Percentiles rank a stretch among this genome's conserved stretches.
Conservation (phyloP, 2,797 vertebrate genomes). For the Craterocephalus amniculus region DNA sequence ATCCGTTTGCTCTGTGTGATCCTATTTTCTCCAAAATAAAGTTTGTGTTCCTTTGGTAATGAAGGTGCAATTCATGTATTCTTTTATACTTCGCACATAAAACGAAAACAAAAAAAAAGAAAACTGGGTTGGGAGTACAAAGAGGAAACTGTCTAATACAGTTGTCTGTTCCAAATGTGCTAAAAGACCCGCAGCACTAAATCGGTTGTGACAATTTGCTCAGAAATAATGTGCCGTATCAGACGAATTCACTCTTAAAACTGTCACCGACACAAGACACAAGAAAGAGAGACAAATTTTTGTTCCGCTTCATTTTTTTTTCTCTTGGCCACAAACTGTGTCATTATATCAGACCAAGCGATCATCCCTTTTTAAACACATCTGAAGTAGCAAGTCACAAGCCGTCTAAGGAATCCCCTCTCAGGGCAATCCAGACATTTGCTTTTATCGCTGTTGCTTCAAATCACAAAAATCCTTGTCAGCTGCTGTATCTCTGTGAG, state of each 20-base stretch:
- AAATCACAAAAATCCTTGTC: slow-evolving; percentile 36
- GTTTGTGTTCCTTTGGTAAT: no score
- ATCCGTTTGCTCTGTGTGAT: not conserved
- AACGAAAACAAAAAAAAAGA: no score
- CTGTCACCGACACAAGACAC: slow-evolving; percentile 38
- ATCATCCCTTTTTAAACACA: slow-evolving; percentile 48
- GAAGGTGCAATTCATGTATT: no score
- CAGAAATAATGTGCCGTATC: slow-evolving; percentile 14
- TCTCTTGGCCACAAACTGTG: slow-evolving; percentile 31
- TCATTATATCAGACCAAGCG: slow-evolving; percentile 47
- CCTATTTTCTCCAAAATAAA: not conserved
- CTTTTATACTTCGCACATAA: slow-evolving; percentile 5
- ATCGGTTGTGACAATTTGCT: slow-evolving; percentile 37
- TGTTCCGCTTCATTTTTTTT: slow-evolving; percentile 22
- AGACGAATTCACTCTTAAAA: slow-evolving; percentile 33
- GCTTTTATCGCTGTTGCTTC: slow-evolving; percentile 44
- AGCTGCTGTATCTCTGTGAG: slow-evolving; percentile 45
- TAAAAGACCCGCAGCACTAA: slow-evolving; percentile 14
- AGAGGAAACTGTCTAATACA: slow-evolving; percentile 34
- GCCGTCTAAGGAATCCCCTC: slow-evolving; percentile 50
- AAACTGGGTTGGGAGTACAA: slow-evolving; percentile 9
- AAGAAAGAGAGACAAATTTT: slow-evolving; percentile 20
- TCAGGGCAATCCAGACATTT: slow-evolving; percentile 49
- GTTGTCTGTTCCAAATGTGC: not conserved
- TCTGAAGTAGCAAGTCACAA: slow-evolving; percentile 46